Percentiles rank a stretch among this genome's conserved stretches.
Evolutionary conservation across 2,888 invertebrate species (phyloP).

Genomic region (Aspidapion aeneum): DNA sequence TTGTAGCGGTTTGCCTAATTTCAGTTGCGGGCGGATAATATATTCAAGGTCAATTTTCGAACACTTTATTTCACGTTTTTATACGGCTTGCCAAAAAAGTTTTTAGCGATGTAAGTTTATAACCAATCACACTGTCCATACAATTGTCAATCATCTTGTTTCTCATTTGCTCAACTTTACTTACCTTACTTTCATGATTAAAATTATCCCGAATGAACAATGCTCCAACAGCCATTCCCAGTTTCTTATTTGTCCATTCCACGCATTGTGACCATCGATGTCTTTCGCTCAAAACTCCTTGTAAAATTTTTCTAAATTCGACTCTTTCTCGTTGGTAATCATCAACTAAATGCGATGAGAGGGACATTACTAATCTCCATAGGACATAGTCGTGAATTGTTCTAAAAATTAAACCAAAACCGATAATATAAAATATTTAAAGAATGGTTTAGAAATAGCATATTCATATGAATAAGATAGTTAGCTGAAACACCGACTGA

Average conservation of each 20-base stretch:
- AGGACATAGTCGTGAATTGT: constrained; percentile 73
- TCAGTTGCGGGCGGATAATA: too few species aligned
- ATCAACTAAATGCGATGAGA: constrained; percentile 74
- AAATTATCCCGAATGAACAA: constrained; percentile 82
- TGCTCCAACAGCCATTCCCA: constrained; percentile 85
- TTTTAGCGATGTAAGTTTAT: too few species aligned
- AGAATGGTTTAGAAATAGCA: too few species aligned
- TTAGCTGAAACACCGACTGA: too few species aligned
- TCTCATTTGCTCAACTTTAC: too few species aligned
- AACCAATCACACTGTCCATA: too few species aligned
- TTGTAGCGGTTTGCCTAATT: too few species aligned
- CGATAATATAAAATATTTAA: background rate
- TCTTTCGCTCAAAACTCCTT: constrained; percentile 70
- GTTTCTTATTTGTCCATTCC: constrained; percentile 80
- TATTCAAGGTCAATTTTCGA: too few species aligned
- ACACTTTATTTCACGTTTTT: too few species aligned
- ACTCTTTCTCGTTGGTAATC: constrained; percentile 71
- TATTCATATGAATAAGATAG: too few species aligned
- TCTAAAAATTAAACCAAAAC: constrained; percentile 48
- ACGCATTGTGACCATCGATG: constrained; percentile 71
- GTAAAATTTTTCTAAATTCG: constrained; percentile 70
- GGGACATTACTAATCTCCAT: constrained; percentile 72
- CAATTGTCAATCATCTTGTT: too few species aligned
- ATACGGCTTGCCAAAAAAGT: too few species aligned
- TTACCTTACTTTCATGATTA: constrained; percentile 75